Evolutionary conservation across 2,888 invertebrate genomes (phyloP).

Genomic region (Dendrolimus pini): DNA sequence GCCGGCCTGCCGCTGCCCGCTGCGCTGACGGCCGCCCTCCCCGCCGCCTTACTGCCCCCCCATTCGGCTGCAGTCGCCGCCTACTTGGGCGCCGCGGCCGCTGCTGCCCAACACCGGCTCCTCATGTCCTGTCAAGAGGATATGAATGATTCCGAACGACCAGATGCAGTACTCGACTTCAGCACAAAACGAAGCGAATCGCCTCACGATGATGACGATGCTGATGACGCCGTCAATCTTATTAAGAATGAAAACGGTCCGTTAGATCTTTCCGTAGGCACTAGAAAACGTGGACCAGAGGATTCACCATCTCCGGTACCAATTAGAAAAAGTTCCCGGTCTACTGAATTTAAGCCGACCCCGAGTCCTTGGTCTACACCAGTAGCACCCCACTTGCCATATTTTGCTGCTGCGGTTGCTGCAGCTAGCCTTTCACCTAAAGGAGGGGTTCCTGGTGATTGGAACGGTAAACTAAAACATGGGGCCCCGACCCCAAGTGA

Average conservation of each 20-base stretch:
- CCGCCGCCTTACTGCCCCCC: conserved; percentile 84
- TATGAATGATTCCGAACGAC: conserved; percentile 77
- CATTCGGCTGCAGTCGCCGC: conserved; percentile 91
- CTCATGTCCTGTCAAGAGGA: conserved; percentile 87
- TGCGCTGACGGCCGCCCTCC: conserved; percentile 81
- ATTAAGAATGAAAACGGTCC: conserved; percentile 85
- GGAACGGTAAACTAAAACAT: conserved; percentile 89
- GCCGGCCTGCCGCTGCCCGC: conserved; percentile 67
- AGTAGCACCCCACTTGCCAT: conserved; percentile 86
- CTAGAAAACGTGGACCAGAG: conserved; percentile 83
- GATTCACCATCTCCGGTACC: conserved; percentile 79
- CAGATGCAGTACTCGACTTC: conserved; percentile 85
- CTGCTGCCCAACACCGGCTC: conserved; percentile 85
- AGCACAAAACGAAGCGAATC: conserved; percentile 82
- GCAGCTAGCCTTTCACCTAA: conserved; percentile 86
- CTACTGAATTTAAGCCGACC: conserved; percentile 81
- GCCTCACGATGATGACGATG: conserved; percentile 71
- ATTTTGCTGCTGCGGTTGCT: conserved; percentile 88
- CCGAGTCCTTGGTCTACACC: conserved; percentile 88
- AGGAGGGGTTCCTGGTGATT: conserved; percentile 77
- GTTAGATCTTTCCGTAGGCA: conserved; percentile 86
- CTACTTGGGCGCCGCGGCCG: conserved; percentile 84
- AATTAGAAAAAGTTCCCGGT: conserved; percentile 80
- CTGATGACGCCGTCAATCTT: conserved; percentile 83
- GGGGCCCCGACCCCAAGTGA: conserved; percentile 82